These are phyloP conservation scores for Caretta caretta DNA, from an alignment of 2,113 vertebrate genomes.

Conservation along the genomic window DNA sequence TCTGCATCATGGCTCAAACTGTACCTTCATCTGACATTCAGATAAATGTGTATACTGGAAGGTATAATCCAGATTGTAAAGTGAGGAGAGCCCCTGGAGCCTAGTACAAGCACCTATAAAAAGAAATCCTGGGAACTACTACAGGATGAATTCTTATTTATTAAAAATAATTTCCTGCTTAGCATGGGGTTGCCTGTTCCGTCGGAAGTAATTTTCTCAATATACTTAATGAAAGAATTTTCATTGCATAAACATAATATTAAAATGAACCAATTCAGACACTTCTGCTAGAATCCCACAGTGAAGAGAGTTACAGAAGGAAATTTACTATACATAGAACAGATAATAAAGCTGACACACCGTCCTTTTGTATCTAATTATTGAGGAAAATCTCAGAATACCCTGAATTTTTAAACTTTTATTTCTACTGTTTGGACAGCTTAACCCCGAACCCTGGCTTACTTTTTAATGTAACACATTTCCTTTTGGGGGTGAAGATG, in stretches of 20 bases:
- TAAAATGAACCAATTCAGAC: slow-evolving; percentile 60
- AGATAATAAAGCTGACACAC: not conserved
- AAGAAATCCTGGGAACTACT: slow-evolving; percentile 51
- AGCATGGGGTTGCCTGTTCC: slow-evolving; percentile 58
- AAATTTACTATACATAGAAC: not conserved
- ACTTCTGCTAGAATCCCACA: slow-evolving; percentile 33
- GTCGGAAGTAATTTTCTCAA: slow-evolving; percentile 37
- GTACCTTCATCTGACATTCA: slow-evolving; percentile 9
- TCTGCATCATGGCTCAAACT: not conserved
- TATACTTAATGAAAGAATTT: slow-evolving; percentile 74
- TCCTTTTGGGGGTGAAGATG: not conserved
- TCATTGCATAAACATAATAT: slow-evolving; percentile 67
- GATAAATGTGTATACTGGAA: slow-evolving; percentile 20
- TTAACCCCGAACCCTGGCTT: not conserved
- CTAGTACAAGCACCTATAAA: slow-evolving; percentile 46
- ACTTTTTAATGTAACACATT: not conserved
- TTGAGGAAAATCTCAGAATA: not conserved
- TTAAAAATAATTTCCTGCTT: slow-evolving; percentile 78
- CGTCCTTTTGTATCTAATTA: not conserved
- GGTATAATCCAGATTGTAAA: slow-evolving; percentile 63
- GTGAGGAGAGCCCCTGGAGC: slow-evolving; percentile 45
- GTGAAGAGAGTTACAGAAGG: not conserved
- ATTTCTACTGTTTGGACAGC: not conserved
- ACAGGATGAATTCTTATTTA: slow-evolving; percentile 74
- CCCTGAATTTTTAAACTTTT: not conserved